Base-by-base conservation (phyloP, 2,113 vertebrate species). In the Anas platyrhynchos region DNA sequence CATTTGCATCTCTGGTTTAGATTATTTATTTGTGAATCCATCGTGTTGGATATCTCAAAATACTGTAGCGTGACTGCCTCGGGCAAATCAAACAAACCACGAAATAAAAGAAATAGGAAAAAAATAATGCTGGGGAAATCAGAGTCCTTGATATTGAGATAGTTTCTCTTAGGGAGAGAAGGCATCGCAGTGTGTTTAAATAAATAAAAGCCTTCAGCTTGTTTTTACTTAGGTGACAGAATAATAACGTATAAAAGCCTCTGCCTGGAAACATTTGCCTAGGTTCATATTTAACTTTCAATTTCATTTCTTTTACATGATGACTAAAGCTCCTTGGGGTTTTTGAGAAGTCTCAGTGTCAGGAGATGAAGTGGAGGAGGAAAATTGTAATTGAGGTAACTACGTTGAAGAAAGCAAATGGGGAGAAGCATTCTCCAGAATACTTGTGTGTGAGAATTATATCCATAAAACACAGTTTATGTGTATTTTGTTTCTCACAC, bases 251-350 rank as follows among this genome's bases (percentile, higher is more conserved):
- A 9, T 74, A 76, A 62, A n/a, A 71, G 16, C 31, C 17, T 62
- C 72, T 83, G 29, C 46, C 9, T 88, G 46, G 62, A 75, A 93
- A 63, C 31, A 46, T 73, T 80, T 54, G 67, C 34, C 21, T 61
- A 11, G 23, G 7, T 62, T 81, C 94, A 31, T 94, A 67, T 93
- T 91, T 94, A 82, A 89, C 56, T 88, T 77, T n/a, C 7, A 85
- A 1, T 81, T 27, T 83, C 10, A 15, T 68, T 78, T 88, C 26
- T 88, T 71, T 91, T 88, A 54, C n/a, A 12, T 12, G 18, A 58
- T 92, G 77, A 65, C 56, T 93, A 20, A 83, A 41, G 8, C 41
- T 72, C 25, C 50, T 93, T 9, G n/a, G 54, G 73, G 43, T 46
- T 91, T 93, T 86, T 56, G 55, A 41, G 61, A 69, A 13, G 25